Evolutionary conservation across 2,113 vertebrate species (phyloP).

Genomic region (Nesogale talazaci): DNA sequence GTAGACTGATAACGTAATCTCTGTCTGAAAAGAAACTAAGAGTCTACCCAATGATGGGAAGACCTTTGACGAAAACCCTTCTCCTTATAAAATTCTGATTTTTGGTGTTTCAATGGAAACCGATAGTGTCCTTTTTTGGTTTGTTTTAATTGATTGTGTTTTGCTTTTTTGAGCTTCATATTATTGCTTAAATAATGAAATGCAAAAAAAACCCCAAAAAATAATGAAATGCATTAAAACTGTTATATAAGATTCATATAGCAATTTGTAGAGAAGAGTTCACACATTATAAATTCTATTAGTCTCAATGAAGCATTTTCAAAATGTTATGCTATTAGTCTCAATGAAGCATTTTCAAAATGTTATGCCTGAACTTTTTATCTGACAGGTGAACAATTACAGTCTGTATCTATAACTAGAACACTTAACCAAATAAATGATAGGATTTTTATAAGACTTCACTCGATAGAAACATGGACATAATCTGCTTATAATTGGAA

Average conservation of each 20-base stretch:
- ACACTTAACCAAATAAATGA: conserved; percentile 38
- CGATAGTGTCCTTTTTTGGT: neutral
- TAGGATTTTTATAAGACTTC: conserved; percentile 3
- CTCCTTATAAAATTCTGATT: neutral
- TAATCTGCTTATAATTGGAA: conserved; percentile 51
- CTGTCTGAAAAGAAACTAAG: neutral
- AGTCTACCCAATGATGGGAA: neutral
- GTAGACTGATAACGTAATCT: neutral
- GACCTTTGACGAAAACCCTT: neutral
- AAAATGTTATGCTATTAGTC: neutral
- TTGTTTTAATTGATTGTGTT: neutral
- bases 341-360: conserved; percentile 19
- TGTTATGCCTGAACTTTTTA: neutral
- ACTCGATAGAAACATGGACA: neutral
- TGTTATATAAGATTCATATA: neutral
- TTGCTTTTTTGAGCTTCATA: neutral
- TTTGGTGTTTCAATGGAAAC: neutral
- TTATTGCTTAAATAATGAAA: conserved; percentile 22
- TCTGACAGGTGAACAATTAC: neutral
- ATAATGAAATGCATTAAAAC: neutral
- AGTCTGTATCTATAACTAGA: neutral
- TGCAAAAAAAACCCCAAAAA: too few species aligned
- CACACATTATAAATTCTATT: neutral
- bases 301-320: conserved; percentile 6
- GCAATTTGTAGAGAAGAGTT: conserved; percentile 1